Evolutionary conservation across 2,797 vertebrate species (phyloP).

Genomic region (Tinamus major): DNA sequence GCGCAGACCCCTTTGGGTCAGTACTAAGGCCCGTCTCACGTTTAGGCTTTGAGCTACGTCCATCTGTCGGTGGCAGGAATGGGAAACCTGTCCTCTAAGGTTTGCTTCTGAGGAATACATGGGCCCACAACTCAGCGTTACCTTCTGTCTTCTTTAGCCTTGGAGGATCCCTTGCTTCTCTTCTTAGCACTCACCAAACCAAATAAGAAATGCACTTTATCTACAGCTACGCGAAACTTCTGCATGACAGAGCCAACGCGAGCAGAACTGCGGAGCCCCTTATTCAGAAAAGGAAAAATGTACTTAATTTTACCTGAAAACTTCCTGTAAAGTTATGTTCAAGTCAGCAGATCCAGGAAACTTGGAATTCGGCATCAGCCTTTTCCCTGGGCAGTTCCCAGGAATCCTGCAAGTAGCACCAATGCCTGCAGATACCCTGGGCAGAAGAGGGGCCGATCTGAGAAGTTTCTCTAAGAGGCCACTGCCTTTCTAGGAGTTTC

Average conservation of each 20-base stretch:
- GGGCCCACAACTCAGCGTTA: background rate
- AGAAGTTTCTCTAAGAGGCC: background rate
- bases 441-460: background rate
- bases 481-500: background rate
- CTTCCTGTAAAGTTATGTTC: rapidly evolving
- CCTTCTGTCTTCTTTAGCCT: background rate
- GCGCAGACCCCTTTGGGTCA: background rate
- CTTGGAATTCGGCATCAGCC: background rate
- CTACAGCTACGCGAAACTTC: background rate
- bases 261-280: background rate
- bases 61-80: slow-evolving; percentile 23
- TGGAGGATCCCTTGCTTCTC: background rate
- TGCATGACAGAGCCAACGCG: background rate
- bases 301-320: background rate
- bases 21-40: background rate
- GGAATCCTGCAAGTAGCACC: background rate
- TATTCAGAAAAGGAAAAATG: background rate
- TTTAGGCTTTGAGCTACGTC: background rate
- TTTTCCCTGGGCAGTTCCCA: background rate
- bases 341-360: background rate
- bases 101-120: background rate
- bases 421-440: background rate
- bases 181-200: background rate
- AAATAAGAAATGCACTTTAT: background rate
- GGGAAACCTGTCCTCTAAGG: background rate